phyloP scores from a whole-genome alignment of 2,888 invertebrate genomes.

The Muschampia plurimacula region DNA sequence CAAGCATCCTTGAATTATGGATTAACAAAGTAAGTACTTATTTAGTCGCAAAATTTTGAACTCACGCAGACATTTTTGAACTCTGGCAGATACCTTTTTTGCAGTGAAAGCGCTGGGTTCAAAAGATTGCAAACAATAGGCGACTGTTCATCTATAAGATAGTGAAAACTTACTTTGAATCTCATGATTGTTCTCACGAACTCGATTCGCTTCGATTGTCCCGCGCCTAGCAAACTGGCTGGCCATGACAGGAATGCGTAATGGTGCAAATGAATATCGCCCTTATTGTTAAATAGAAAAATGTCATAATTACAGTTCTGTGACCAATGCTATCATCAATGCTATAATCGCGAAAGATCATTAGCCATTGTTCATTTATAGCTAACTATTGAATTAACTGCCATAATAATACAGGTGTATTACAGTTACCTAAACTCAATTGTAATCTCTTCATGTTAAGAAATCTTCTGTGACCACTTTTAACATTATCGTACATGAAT shows the following conservation, averaged over 20 bases:
- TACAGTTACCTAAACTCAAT: too few relatives aligned
- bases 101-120: slow-evolving; percentile 44
- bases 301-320: slow-evolving; percentile 32
- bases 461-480: too few relatives aligned
- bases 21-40: neutral
- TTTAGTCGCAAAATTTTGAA: neutral
- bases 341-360: slow-evolving; percentile 21
- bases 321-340: slow-evolving; percentile 31
- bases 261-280: slow-evolving; percentile 27
- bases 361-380: slow-evolving; percentile 23
- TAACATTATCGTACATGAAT: too few relatives aligned
- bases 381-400: slow-evolving; percentile 20
- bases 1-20: too few relatives aligned
- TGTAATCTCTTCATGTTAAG: too few relatives aligned
- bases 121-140: slow-evolving; percentile 45
- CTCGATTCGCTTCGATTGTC: slow-evolving; percentile 51
- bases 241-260: slow-evolving; percentile 46
- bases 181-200: slow-evolving; percentile 53
- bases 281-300: slow-evolving; percentile 32
- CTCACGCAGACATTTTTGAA: neutral
- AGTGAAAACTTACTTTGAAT: slow-evolving; percentile 53
- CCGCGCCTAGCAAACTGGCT: slow-evolving; percentile 40
- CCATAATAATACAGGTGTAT: neutral
- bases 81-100: slow-evolving; percentile 27
- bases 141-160: slow-evolving; percentile 48